Conservation (phyloP, 2,113 vertebrate genomes). For the Megalops atlanticus region DNA sequence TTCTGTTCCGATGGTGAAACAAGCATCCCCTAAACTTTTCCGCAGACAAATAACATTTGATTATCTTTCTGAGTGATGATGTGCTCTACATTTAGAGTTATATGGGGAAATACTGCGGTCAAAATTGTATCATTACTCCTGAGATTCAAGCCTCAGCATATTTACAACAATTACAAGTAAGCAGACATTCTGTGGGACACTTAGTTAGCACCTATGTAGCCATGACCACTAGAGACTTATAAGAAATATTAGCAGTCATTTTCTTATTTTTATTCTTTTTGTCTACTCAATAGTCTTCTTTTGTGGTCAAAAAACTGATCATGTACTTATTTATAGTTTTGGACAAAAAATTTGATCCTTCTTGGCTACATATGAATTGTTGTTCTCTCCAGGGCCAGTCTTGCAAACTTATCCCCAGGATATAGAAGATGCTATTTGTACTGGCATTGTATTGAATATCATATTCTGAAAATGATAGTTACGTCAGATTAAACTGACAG, state of each 20-base stretch:
- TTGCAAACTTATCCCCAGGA: slow-evolving; percentile 13
- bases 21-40: background rate
- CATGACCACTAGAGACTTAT: background rate
- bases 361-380: background rate
- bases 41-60: background rate
- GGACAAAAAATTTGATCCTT: background rate
- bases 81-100: background rate
- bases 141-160: background rate
- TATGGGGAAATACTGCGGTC: background rate
- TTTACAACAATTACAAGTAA: background rate
- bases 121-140: background rate
- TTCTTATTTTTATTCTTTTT: background rate
- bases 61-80: background rate
- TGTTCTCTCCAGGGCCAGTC: background rate
- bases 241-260: background rate
- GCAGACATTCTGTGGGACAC: background rate
- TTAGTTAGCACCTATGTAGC: background rate
- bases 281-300: background rate
- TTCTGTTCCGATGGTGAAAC: background rate
- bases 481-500: background rate
- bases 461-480: background rate
- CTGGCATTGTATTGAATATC: slow-evolving; percentile 7
- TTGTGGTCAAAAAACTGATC: background rate
- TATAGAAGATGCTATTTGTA: background rate
- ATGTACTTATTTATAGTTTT: background rate